phyloP scores from a whole-genome alignment of 2,888 invertebrate genomes.

The Xiphydria camelus region DNA sequence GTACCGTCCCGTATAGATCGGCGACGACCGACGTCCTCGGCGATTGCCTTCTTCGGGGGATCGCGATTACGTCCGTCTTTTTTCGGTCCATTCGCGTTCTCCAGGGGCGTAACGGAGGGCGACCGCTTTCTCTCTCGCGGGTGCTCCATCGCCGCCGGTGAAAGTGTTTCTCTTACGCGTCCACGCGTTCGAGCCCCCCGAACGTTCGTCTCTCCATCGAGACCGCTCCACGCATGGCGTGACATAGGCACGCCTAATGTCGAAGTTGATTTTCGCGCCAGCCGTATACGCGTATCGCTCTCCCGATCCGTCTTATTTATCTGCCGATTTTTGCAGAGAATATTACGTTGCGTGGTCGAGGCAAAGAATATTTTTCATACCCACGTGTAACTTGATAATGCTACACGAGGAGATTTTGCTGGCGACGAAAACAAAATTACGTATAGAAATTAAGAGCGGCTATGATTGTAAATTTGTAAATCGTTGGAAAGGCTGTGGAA shows the following conservation, averaged over 20 bases:
- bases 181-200: constrained; percentile 17
- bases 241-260: constrained; percentile 9
- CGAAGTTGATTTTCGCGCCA: constrained; percentile 1
- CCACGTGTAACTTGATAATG: too few relatives aligned
- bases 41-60: constrained; percentile 1
- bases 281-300: neutral
- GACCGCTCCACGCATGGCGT: constrained; percentile 17
- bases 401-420: too few relatives aligned
- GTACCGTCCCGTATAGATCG: neutral
- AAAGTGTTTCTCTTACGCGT: constrained; percentile 35
- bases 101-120: constrained; percentile 28
- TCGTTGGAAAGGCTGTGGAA: too few relatives aligned
- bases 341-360: too few relatives aligned
- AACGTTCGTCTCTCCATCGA: constrained; percentile 26
- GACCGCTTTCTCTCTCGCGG: constrained; percentile 28
- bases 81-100: constrained; percentile 21
- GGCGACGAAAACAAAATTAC: too few relatives aligned
- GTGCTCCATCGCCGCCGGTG: constrained; percentile 27
- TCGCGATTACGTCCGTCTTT: constrained; percentile 3
- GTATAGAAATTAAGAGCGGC: too few relatives aligned
- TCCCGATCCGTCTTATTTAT: too few relatives aligned
- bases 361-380: too few relatives aligned
- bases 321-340: too few relatives aligned
- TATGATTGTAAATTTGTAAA: too few relatives aligned
- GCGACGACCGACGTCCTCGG: constrained; percentile 8